Evolutionary conservation across 2,888 invertebrate species (phyloP).

Genomic region (Orthosia gothica): DNA sequence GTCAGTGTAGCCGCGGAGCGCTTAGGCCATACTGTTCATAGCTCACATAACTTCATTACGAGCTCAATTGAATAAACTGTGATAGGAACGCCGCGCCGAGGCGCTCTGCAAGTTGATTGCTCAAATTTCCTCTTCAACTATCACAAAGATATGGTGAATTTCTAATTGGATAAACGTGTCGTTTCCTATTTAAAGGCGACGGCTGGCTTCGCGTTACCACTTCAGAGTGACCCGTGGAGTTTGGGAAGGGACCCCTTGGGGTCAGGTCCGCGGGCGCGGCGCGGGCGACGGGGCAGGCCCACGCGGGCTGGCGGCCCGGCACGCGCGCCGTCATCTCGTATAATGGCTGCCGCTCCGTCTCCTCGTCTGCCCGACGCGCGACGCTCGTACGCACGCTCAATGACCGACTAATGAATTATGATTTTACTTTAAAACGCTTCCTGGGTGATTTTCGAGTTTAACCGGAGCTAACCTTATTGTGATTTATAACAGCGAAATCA

Average conservation of each 20-base stretch:
- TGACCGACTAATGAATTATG: constrained; percentile 88
- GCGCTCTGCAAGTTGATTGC: constrained; percentile 91
- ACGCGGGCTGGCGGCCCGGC: constrained; percentile 76
- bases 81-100: constrained; percentile 89
- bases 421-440: constrained; percentile 83
- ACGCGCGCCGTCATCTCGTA: constrained; percentile 90
- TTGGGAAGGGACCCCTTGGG: constrained; percentile 71
- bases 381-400: constrained; percentile 79
- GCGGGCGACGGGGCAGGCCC: constrained; percentile 72
- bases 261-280: constrained; percentile 54
- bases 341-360: constrained; percentile 86
- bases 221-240: constrained; percentile 80
- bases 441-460: constrained; percentile 84
- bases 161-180: constrained; percentile 92
- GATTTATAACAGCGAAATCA: constrained; percentile 68
- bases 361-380: constrained; percentile 62
- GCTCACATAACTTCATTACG: constrained; percentile 90
- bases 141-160: constrained; percentile 92
- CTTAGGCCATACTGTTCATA: constrained; percentile 84
- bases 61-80: constrained; percentile 91
- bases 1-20: constrained; percentile 75
- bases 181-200: constrained; percentile 92
- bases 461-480: constrained; percentile 76
- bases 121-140: constrained; percentile 92
- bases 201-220: constrained; percentile 86